phyloP scores from a whole-genome alignment of 2,888 invertebrate species.

The Chamaedrilus cognettii region DNA sequence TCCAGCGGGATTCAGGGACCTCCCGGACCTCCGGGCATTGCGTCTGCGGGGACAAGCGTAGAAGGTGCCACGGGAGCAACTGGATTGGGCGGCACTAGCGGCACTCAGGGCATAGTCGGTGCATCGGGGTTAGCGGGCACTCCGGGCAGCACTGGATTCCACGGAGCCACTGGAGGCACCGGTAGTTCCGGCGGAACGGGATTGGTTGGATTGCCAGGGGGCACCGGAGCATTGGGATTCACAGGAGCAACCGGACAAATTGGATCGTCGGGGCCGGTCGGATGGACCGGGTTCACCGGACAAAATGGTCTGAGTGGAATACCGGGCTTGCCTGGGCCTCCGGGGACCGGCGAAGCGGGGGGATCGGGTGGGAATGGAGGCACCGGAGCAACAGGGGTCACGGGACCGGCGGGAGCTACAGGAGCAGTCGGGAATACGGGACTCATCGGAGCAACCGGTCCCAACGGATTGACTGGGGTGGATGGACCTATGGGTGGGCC shows the following conservation, averaged over 20 bases:
- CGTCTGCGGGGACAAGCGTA: too few relatives aligned
- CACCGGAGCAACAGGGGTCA: slow-evolving; percentile 22
- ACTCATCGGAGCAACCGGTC: slow-evolving; percentile 39
- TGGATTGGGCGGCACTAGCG: not conserved
- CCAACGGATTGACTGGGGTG: too few relatives aligned
- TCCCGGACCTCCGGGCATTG: slow-evolving; percentile 12
- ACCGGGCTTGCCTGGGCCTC: not conserved
- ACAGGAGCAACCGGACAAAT: too few relatives aligned
- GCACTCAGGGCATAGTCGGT: too few relatives aligned
- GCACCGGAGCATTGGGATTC: too few relatives aligned
- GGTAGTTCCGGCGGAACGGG: too few relatives aligned
- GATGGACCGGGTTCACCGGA: too few relatives aligned
- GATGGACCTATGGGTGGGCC: too few relatives aligned
- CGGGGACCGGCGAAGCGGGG: slow-evolving; percentile 6
- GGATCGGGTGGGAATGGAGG: slow-evolving; percentile 32
- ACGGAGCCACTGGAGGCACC: too few relatives aligned
- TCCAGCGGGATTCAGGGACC: slow-evolving; percentile 8
- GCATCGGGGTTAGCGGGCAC: slow-evolving; percentile 2
- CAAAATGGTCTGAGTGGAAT: not conserved
- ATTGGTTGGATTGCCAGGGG: too few relatives aligned
- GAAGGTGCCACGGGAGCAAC: slow-evolving; percentile 4
- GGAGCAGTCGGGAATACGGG: slow-evolving; percentile 15
- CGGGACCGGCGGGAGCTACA: slow-evolving; percentile 25
- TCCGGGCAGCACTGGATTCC: not conserved
- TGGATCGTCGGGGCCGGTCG: too few relatives aligned